Conservation (phyloP, 1,140 invertebrate genomes). For the Plectrocnemia conspersa region DNA sequence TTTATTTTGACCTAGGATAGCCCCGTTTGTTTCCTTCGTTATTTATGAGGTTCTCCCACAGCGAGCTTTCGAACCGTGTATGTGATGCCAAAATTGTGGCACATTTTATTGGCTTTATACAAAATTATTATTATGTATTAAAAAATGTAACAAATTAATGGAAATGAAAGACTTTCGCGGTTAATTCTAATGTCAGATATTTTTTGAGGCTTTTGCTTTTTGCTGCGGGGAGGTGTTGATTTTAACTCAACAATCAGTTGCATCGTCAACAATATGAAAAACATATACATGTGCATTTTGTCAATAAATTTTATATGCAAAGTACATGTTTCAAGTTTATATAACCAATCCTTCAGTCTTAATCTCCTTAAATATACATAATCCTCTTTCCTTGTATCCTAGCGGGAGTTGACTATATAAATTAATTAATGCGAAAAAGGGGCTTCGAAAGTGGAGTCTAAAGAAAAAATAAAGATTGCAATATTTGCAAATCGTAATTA, state of each 20-base stretch:
- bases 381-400: too few species aligned
- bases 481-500: too few species aligned
- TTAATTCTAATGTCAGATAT: conserved; percentile 13
- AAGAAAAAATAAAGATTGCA: too few species aligned
- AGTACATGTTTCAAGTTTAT: too few species aligned
- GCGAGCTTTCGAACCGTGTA: not conserved
- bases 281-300: conserved; percentile 19
- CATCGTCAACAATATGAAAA: conserved; percentile 19
- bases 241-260: conserved; percentile 8
- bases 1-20: not conserved
- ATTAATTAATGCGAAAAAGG: too few species aligned
- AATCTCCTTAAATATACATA: too few species aligned
- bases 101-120: not conserved
- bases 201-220: conserved; percentile 25
- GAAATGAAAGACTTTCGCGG: conserved; percentile 13
- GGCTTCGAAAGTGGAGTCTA: too few species aligned
- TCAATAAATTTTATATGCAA: conserved; percentile 25
- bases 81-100: conserved; percentile 9
- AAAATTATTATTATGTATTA: not conserved
- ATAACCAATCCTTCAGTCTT: too few species aligned
- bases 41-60: conserved; percentile 1
- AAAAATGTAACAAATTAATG: not conserved
- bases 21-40: not conserved
- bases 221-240: conserved; percentile 4
- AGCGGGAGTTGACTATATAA: too few species aligned